phyloP scores from a whole-genome alignment of 2,888 invertebrate genomes.

The Rhabditoides inermis region DNA sequence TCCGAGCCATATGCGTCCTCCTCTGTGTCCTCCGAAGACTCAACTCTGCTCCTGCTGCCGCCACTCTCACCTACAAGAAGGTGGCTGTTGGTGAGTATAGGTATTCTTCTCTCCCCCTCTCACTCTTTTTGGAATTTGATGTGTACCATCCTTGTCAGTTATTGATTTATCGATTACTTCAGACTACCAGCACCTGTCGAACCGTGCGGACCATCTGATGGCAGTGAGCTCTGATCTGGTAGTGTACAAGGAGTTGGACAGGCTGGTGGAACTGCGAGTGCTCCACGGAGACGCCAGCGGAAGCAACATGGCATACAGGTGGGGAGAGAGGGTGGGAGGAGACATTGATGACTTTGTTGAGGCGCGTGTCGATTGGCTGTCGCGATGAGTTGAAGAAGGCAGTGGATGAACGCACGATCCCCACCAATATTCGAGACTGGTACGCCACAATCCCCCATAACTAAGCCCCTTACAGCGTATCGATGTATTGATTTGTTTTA shows the following conservation, averaged over 20 bases:
- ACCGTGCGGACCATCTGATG: constrained; percentile 5
- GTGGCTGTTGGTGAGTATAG: too few species aligned
- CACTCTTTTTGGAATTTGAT: too few species aligned
- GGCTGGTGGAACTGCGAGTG: constrained; percentile 4
- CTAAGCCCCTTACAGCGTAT: too few species aligned
- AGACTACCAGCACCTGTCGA: constrained; percentile 6
- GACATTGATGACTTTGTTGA: constrained; percentile 2
- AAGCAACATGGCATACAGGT: constrained; percentile 9
- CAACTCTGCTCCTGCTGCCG: too few species aligned
- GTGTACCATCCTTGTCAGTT: too few species aligned
- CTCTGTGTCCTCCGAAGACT: too few species aligned
- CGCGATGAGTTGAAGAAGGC: constrained; percentile 1
- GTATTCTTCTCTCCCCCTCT: too few species aligned
- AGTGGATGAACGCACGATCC: constrained; percentile 4
- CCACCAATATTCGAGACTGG: constrained; percentile 5
- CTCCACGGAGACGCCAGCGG: neutral
- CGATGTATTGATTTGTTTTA: too few species aligned
- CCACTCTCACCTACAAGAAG: too few species aligned
- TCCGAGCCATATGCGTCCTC: too few species aligned
- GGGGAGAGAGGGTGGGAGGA: neutral
- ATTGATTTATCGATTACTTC: neutral
- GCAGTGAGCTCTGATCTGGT: constrained; percentile 1
- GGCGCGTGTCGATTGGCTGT: constrained; percentile 8
- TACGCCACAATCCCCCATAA: constrained; percentile 5
- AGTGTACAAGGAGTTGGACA: constrained; percentile 9